Percentiles rank a stretch among this genome's conserved stretches.
phyloP scores from a whole-genome alignment of 2,113 vertebrate genomes.

The Paramisgurnus dabryanus region DNA sequence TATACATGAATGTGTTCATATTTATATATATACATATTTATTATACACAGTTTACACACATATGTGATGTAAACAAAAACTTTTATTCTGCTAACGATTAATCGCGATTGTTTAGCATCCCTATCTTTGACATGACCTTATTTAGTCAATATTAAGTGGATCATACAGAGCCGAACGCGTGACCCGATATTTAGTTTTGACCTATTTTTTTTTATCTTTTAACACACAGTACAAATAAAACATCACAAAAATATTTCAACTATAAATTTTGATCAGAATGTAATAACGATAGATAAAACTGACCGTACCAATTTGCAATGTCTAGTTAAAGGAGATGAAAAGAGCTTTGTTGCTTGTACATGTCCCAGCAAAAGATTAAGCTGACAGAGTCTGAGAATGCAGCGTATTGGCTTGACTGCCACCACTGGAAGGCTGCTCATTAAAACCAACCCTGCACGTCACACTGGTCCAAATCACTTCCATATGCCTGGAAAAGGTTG shows the following conservation, averaged over 20 bases:
- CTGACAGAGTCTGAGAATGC: constrained; percentile 22
- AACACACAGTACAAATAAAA: background rate
- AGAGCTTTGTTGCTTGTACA: constrained; percentile 33
- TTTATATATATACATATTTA: too few relatives aligned
- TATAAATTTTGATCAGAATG: background rate
- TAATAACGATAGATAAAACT: constrained; percentile 6
- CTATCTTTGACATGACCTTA: too few relatives aligned
- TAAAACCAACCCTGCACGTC: constrained; percentile 49
- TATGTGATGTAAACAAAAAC: too few relatives aligned
- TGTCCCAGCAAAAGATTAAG: constrained; percentile 26
- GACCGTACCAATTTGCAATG: background rate
- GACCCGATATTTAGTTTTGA: background rate
- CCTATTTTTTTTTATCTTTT: background rate
- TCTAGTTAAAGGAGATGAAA: constrained; percentile 10
- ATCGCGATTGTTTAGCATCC: too few relatives aligned
- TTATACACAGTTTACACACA: too few relatives aligned
- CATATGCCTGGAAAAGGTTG: constrained; percentile 45
- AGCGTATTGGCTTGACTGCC: constrained; percentile 32
- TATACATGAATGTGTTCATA: too few relatives aligned
- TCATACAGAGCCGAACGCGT: too few relatives aligned
- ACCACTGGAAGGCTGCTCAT: constrained; percentile 47
- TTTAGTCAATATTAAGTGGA: background rate
- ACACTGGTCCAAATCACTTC: constrained; percentile 45
- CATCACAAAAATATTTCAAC: background rate
- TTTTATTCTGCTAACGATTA: too few relatives aligned